Conservation (phyloP, 35 echinoderm and acorn worm species). For the Heliocidaris erythrogramma region DNA sequence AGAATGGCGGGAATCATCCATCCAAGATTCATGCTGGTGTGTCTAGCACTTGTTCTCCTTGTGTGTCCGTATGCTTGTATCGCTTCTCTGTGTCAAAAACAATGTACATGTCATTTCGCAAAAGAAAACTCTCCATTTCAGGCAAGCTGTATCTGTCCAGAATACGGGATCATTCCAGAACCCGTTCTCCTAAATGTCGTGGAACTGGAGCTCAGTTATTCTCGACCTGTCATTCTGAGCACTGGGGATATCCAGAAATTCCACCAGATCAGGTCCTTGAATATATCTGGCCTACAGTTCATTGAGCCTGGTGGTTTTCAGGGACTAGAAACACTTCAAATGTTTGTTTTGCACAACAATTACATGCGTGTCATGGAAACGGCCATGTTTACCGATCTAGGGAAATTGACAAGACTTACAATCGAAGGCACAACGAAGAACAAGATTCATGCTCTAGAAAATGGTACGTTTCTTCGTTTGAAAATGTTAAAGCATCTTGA, state of each 20-base stretch:
- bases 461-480: not conserved
- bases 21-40: not conserved
- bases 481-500: not conserved
- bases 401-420: not conserved
- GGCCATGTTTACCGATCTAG: not conserved
- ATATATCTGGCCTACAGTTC: not conserved
- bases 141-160: not conserved
- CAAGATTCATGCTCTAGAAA: not conserved
- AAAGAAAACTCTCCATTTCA: not conserved
- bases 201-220: not conserved
- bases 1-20: not conserved
- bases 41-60: not conserved
- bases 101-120: not conserved
- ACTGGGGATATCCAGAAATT: not conserved
- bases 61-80: not conserved
- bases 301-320: not conserved
- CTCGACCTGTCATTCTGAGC: not conserved
- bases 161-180: not conserved
- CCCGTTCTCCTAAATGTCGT: not conserved
- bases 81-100: not conserved
- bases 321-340: not conserved
- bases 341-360: not conserved
- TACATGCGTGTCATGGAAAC: not conserved
- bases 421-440: not conserved
- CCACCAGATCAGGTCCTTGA: not conserved